Base-by-base conservation (phyloP, 2,888 invertebrate genomes). In the Dryobota labecula region DNA sequence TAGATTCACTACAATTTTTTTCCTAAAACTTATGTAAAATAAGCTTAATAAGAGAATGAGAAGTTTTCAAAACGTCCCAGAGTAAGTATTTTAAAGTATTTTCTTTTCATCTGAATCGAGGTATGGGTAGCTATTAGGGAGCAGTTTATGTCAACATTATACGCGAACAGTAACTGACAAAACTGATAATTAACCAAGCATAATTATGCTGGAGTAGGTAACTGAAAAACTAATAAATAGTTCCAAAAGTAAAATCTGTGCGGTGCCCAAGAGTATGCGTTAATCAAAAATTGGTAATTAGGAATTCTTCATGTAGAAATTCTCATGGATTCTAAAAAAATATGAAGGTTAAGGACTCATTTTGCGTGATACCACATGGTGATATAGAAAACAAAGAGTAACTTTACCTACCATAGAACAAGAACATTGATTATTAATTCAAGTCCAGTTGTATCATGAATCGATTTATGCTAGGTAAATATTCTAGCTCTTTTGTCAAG, bases 381-480 rank as follows among this genome's bases (percentile, higher is more conserved):
- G 51, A 51, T 47, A 76, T 24, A 45, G 24, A 78, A 61, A 41
- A 73, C 24, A 7, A 45, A 57, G 13, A 45, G n/a, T 15, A n/a
- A n/a, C 15, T 49, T 61, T 15, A n/a, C 30, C 20, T 33, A 45
- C 24, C 38, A 27, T 38, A 54, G 13, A 11, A 51, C 63, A 66
- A 67, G 57, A 65, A 70, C 30, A n/a, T 20, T 60, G 30, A 80
- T 86, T 73, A 76, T 80, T 80, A 78, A 86, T 86, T 86, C 79
- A 86, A 64, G 51, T 73, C 41, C 68, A 61, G 67, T 76, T 71
- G 41, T 76, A 58, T 67, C 71, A 76, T 71, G 72, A 71, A 84
- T 84, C 84, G 85, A 84, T 85, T 77, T 30, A 66, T 57, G 45
- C 54, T 51, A 49, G 60, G 15, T 43, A 61, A 71, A 54, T 57